phyloP scores from a whole-genome alignment of 35 echinoderm and acorn worm genomes.

The Patiria miniata region DNA sequence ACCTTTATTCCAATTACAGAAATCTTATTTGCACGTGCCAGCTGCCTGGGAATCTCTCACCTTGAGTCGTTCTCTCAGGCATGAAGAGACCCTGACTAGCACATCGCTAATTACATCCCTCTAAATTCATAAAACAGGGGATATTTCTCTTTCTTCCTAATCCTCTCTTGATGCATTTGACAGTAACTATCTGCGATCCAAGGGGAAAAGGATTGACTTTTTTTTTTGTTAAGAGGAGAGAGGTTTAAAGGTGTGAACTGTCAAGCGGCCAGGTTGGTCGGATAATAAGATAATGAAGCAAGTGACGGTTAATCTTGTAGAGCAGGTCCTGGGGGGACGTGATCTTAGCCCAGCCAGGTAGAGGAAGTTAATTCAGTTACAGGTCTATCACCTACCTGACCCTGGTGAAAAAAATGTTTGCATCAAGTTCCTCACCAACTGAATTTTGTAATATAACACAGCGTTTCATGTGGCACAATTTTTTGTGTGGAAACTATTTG shows the following conservation, averaged over 20 bases:
- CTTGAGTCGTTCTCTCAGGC: not conserved
- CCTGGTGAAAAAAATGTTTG: not conserved
- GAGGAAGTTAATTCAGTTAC: not conserved
- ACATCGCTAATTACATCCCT: conserved; percentile 10
- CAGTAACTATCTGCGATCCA: no score
- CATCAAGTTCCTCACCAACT: no score
- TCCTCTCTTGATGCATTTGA: not conserved
- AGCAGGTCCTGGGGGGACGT: not conserved
- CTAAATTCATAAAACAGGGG: not conserved
- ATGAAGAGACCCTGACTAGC: not conserved
- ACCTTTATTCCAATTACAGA: conserved; percentile 4
- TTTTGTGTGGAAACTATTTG: no score
- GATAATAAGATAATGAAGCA: conserved; percentile 21
- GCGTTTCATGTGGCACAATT: no score
- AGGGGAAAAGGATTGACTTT: not conserved
- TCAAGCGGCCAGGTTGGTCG: not conserved
- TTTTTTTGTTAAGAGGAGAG: not conserved
- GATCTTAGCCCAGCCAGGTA: not conserved
- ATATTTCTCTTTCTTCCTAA: not conserved
- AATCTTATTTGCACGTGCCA: not conserved
- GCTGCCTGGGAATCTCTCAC: not conserved
- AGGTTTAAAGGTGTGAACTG: not conserved
- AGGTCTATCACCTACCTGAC: conserved; percentile 19
- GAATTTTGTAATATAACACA: no score
- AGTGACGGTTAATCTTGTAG: conserved; percentile 3